Percentiles rank a stretch among this genome's conserved stretches.
Conservation (phyloP, 2,113 vertebrate genomes). For the Nansenia antarctica region DNA sequence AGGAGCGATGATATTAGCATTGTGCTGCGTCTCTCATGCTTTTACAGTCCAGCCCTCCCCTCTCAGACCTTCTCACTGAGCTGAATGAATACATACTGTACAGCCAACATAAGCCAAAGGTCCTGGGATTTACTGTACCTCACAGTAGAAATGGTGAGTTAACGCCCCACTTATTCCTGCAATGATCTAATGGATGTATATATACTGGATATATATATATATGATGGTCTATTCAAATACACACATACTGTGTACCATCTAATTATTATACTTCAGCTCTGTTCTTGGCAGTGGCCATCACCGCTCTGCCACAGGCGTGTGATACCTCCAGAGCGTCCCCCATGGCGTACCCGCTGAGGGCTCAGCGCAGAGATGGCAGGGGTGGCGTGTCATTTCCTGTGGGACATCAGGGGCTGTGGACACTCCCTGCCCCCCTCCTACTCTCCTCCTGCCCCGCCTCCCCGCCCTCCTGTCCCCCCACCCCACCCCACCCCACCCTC, state of each 20-base stretch:
- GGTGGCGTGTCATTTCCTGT: slow-evolving; percentile 60
- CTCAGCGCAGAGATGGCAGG: slow-evolving; percentile 41
- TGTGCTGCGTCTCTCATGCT: slow-evolving; percentile 23
- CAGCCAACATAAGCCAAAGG: background rate
- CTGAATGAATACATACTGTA: background rate
- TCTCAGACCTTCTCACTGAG: background rate
- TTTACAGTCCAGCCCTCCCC: slow-evolving; percentile 21
- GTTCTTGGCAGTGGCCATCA: background rate
- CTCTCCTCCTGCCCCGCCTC: too few species aligned
- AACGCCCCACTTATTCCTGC: too few species aligned
- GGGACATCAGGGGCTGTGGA: slow-evolving; percentile 58
- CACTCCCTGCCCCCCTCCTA: slow-evolving; percentile 43
- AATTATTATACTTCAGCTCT: too few species aligned
- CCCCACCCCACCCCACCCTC: too few species aligned
- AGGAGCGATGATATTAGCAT: slow-evolving; percentile 41
- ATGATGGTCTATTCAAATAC: background rate
- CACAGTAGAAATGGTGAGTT: too few species aligned
- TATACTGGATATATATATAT: background rate
- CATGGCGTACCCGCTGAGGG: slow-evolving; percentile 17
- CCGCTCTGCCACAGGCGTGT: background rate
- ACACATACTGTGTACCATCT: too few species aligned
- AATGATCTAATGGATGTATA: too few species aligned
- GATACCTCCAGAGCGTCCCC: background rate
- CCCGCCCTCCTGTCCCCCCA: too few species aligned
- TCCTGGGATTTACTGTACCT: too few species aligned